Percentiles rank a stretch among this genome's conserved stretches.
These are phyloP conservation scores for Luehdorfia chinensis DNA, from an alignment of 1,140 invertebrate genomes.

Conservation along the genomic window DNA sequence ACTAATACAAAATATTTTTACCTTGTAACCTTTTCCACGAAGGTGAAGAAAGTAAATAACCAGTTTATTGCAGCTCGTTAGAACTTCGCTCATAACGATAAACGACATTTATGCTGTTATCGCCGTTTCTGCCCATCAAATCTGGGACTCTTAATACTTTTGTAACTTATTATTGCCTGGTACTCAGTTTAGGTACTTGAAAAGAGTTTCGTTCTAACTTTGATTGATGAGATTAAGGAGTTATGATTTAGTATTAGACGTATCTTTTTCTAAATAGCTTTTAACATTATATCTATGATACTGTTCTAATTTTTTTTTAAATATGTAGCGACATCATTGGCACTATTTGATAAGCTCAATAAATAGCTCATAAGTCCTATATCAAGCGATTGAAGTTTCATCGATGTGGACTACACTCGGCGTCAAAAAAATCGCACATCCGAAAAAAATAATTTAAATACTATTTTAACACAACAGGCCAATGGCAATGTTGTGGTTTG, in stretches of 20 bases:
- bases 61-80: constrained; percentile 62
- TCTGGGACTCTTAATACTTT: constrained; percentile 43
- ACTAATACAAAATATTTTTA: constrained; percentile 38
- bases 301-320: too few species aligned
- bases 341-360: too few species aligned
- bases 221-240: constrained; percentile 17
- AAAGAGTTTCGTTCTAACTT: constrained; percentile 18
- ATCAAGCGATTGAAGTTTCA: too few species aligned
- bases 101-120: constrained; percentile 55
- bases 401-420: too few species aligned
- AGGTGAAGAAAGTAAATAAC: constrained; percentile 60
- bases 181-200: constrained; percentile 21
- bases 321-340: too few species aligned
- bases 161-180: constrained; percentile 47
- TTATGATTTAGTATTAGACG: not conserved
- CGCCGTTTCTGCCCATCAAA: constrained; percentile 49
- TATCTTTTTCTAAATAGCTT: constrained; percentile 11
- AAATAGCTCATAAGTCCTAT: too few species aligned
- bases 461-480: too few species aligned
- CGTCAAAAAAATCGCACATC: too few species aligned
- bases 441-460: too few species aligned
- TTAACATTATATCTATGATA: too few species aligned
- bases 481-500: too few species aligned
- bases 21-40: constrained; percentile 26
- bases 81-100: constrained; percentile 59